Conservation (phyloP, 2,113 vertebrate genomes). For the Asarcornis scutulata region DNA sequence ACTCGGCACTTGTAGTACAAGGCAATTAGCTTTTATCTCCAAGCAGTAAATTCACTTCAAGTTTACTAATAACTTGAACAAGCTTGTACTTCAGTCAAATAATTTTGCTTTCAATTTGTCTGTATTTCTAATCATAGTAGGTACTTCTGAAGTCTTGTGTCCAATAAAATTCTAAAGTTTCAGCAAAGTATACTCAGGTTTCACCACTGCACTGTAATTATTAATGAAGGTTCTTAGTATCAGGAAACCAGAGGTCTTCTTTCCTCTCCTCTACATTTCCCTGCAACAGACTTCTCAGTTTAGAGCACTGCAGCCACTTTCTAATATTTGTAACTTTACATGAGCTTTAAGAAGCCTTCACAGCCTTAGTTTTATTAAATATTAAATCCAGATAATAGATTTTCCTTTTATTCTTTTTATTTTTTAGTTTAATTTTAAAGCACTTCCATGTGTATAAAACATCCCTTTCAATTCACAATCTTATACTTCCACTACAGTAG, state of each 20-base stretch:
- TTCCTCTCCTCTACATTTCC: neutral
- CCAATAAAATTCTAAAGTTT: neutral
- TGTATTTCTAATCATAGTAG: neutral
- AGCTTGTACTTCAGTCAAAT: neutral
- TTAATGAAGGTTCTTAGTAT: conserved; percentile 43
- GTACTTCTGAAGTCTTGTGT: neutral
- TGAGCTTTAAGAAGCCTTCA: neutral
- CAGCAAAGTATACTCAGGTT: neutral
- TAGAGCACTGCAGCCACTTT: neutral
- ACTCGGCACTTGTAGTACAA: neutral
- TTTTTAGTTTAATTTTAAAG: neutral
- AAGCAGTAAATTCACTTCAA: neutral
- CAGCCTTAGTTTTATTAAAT: neutral
- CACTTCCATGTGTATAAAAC: neutral
- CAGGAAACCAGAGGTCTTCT: conserved; percentile 6
- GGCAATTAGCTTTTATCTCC: neutral
- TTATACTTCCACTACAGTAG: neutral
- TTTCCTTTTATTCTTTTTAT: neutral
- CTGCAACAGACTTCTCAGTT: neutral
- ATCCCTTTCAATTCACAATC: neutral
- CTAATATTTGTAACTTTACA: neutral
- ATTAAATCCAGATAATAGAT: neutral
- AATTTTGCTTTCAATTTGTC: neutral
- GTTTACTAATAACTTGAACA: neutral
- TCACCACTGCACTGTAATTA: conserved; percentile 22